These are phyloP conservation scores for Acrocephalus arundinaceus DNA, from an alignment of 2,113 vertebrate species.

Conservation along the genomic window DNA sequence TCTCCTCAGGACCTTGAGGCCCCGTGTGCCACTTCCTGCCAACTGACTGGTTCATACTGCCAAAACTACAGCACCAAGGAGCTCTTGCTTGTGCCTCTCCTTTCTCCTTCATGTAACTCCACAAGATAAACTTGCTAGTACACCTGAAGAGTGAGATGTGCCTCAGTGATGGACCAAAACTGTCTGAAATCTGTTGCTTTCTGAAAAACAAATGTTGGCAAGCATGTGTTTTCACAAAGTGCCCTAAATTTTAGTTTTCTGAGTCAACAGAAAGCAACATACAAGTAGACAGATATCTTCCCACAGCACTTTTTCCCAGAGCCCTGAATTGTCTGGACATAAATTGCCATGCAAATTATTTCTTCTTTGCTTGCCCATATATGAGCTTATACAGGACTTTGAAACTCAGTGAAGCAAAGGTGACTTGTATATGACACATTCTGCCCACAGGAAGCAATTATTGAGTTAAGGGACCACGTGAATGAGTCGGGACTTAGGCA, in stretches of 20 bases:
- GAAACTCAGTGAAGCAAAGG: neutral
- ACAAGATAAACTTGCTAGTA: neutral
- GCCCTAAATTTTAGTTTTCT: neutral
- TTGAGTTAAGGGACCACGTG: neutral
- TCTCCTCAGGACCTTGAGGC: neutral
- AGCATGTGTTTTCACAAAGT: neutral
- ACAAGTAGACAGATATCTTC: neutral
- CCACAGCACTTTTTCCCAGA: neutral
- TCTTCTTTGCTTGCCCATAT: neutral
- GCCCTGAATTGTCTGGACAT: neutral
- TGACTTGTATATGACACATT: neutral
- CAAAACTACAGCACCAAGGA: neutral
- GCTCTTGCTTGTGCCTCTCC: neutral
- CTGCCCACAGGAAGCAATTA: neutral
- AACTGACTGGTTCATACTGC: neutral
- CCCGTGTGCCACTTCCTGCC: fast-evolving
- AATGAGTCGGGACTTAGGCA: neutral
- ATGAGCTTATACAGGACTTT: neutral
- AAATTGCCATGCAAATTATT: neutral
- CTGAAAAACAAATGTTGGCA: neutral
- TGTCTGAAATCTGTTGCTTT: neutral
- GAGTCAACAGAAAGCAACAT: neutral
- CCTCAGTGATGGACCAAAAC: neutral
- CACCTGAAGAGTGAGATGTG: neutral
- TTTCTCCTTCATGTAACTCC: neutral